Evolutionary conservation across 2,888 invertebrate species (phyloP).

Genomic region (Chironomus riparius): DNA sequence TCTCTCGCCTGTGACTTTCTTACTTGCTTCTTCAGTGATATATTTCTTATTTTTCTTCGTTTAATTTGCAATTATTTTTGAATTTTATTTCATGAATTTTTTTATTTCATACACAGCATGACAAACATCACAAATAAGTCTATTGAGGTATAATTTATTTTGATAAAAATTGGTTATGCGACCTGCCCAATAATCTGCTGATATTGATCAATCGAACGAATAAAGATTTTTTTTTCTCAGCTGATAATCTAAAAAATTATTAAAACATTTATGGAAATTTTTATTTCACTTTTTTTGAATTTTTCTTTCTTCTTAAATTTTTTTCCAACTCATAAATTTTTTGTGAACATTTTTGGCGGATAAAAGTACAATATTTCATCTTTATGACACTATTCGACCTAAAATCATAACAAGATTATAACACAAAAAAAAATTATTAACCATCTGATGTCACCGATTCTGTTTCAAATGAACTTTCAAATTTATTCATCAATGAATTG

Average conservation of each 20-base stretch:
- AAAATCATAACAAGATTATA: not conserved
- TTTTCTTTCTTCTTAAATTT: too few relatives aligned
- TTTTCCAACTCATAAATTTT: too few relatives aligned
- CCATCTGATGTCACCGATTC: not conserved
- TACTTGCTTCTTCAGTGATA: too few relatives aligned
- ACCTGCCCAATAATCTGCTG: not conserved
- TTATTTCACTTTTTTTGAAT: too few relatives aligned
- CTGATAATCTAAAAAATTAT: too few relatives aligned
- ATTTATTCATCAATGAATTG: not conserved
- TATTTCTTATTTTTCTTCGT: not conserved
- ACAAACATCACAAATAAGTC: not conserved
- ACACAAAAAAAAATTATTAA: not conserved
- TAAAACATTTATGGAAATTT: too few relatives aligned
- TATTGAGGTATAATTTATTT: not conserved
- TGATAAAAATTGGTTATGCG: not conserved
- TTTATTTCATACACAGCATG: not conserved
- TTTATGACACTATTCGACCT: not conserved
- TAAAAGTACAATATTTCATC: not conserved
- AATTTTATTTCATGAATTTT: not conserved
- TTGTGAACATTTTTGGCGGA: not conserved
- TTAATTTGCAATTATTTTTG: not conserved
- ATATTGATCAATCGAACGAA: not conserved
- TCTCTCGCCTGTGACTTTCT: too few relatives aligned
- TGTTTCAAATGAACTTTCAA: not conserved
- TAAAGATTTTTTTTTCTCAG: not conserved